Evolutionary conservation across 1,140 invertebrate species (phyloP).

Genomic region (Vanessa atalanta): DNA sequence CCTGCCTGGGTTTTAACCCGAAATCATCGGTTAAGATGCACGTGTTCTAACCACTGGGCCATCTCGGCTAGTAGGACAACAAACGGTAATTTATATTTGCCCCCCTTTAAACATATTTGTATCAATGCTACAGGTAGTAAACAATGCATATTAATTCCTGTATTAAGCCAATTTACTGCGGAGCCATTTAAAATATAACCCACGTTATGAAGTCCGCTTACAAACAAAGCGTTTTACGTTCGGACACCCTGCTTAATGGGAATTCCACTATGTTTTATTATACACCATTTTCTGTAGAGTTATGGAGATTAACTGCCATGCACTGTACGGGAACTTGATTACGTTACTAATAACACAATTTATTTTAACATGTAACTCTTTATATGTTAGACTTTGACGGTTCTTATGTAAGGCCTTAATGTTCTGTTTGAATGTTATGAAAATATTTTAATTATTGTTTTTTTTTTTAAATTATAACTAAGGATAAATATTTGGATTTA

Average conservation of each 20-base stretch:
- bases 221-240: background rate
- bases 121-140: background rate
- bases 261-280: slow-evolving; percentile 4
- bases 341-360: background rate
- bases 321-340: background rate
- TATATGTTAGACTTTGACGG: too few species aligned
- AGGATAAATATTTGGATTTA: too few species aligned
- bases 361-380: too few species aligned
- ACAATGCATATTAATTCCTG: slow-evolving; percentile 2
- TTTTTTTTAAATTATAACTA: too few species aligned
- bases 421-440: too few species aligned
- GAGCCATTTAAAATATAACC: background rate
- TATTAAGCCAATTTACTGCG: background rate
- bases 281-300: background rate
- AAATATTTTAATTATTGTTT: too few species aligned
- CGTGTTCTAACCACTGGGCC: too few species aligned
- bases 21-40: too few species aligned
- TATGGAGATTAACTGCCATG: background rate
- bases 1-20: too few species aligned
- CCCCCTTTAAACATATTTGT: background rate
- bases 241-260: slow-evolving; percentile 1
- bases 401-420: too few species aligned
- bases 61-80: too few species aligned
- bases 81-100: too few species aligned
- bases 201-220: slow-evolving; percentile 2